Base-by-base conservation (phyloP, 2,113 vertebrate species). In the Forbesichthys agassizii region DNA sequence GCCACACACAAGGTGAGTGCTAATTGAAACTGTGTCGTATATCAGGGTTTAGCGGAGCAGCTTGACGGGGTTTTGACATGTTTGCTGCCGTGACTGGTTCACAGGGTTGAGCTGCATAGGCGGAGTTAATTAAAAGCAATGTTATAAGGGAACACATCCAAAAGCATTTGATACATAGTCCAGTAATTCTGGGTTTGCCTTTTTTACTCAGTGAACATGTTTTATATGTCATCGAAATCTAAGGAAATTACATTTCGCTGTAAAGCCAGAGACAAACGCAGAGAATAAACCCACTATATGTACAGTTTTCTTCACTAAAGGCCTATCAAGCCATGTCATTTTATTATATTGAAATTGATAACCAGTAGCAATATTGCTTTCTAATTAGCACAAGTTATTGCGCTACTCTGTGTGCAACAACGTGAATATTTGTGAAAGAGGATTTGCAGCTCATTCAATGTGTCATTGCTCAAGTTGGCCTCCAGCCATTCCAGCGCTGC, bases 1-100 rank as follows among this genome's bases (percentile, higher is more conserved):
- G 78, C 97, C 96, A 68, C 96, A 99, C 68, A 98, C 96, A 13
- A 93, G 97, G 97, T 99, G 93, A 90, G 93, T 82, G 10, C 66
- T 54, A 27, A 49, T 12, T 14, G 3, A 3, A 16, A 42, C 55
- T 73, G 46, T 66, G 54, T 10, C 33, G 11, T 56, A 47, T 14
- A 27, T 16, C 27, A 36, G 56, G 14, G 20, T 11, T 42, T 27
- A 63, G 52, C 51, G 33, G n/a, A 9, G 27, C 27, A 8, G 2
- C 12, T 7, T 46, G 52, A 33, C 53, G 64, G 1, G 51, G 70
- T 66, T 62, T 58, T 58, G 18, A 52, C 80, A 62, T 51, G 76
- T 66, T 61, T 33, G 16, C 42, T 59, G 7, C 7, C 14, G 33
- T 13, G 9, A 48, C 47, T 48, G 10, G 1, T 48, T 48, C 9